Conservation (phyloP, 1,140 invertebrate species). For the Melipona quadrifasciata region DNA sequence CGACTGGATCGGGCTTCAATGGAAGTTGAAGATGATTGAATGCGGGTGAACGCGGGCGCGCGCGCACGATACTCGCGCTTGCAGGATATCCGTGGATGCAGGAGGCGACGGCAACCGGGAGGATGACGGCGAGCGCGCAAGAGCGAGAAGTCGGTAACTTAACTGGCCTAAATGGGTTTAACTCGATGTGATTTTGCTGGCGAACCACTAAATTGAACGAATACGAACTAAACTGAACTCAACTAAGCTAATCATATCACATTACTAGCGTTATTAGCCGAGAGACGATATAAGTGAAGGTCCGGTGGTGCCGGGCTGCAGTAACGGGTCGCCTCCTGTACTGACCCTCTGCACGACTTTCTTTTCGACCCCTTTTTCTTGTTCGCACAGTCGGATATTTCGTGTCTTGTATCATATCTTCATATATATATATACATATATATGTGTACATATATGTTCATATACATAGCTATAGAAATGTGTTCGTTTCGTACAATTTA, state of each 20-base stretch:
- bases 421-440: too few species aligned
- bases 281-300: constrained; percentile 81
- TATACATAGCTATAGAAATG: not conserved
- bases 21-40: not conserved
- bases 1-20: constrained; percentile 8
- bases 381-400: not conserved
- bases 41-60: not conserved
- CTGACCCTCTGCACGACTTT: constrained; percentile 75
- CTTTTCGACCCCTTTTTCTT: constrained; percentile 44
- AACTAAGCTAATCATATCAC: constrained; percentile 83
- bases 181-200: constrained; percentile 81
- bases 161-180: constrained; percentile 81
- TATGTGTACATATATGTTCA: not conserved
- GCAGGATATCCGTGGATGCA: constrained; percentile 46
- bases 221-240: constrained; percentile 82
- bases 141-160: constrained; percentile 76
- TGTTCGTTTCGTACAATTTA: not conserved
- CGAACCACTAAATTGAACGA: constrained; percentile 81
- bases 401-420: not conserved
- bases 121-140: constrained; percentile 55
- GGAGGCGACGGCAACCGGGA: constrained; percentile 28
- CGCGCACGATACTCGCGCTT: not conserved
- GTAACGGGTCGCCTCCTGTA: constrained; percentile 77
- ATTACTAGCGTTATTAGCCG: constrained; percentile 82
- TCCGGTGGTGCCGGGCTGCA: constrained; percentile 75